Percentiles rank a stretch among this genome's conserved stretches.
phyloP scores from a whole-genome alignment of 2,888 invertebrate genomes.

The Heteromurus nitidus region DNA sequence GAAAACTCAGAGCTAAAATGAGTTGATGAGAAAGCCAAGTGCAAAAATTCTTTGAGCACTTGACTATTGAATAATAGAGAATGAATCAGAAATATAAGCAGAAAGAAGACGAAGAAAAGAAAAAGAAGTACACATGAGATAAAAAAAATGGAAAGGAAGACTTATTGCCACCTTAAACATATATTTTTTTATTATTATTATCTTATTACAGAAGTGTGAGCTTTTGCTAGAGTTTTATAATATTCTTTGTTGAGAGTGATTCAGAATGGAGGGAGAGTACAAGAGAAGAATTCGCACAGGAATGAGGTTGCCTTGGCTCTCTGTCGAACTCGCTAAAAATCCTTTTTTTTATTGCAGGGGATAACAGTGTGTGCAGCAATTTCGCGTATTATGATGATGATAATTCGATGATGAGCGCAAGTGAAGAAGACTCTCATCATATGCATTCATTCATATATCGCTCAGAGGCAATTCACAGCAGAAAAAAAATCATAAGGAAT shows the following conservation, averaged over 20 bases:
- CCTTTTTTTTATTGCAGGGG: conserved; percentile 8
- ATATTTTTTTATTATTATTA: not conserved
- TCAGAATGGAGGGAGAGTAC: conserved; percentile 51
- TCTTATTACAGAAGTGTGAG: not conserved
- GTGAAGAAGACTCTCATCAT: too few species aligned
- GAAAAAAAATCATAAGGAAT: too few species aligned
- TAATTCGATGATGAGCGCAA: not conserved
- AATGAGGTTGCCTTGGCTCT: conserved; percentile 65
- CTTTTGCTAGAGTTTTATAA: not conserved
- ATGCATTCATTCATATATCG: too few species aligned
- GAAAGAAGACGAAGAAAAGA: too few species aligned
- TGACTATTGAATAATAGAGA: too few species aligned
- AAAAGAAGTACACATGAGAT: too few species aligned
- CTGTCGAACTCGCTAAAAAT: conserved; percentile 50
- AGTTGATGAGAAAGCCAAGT: conserved; percentile 25
- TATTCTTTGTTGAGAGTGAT: not conserved
- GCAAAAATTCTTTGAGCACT: not conserved
- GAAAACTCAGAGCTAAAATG: too few species aligned
- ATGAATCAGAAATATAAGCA: too few species aligned
- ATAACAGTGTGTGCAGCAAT: conserved; percentile 21
- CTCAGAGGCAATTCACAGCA: too few species aligned
- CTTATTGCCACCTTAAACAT: not conserved
- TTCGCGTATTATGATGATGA: conserved; percentile 30
- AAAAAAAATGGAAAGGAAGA: not conserved
- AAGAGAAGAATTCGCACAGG: conserved; percentile 62